Percentiles rank a stretch among this genome's conserved stretches.
Conservation (phyloP, 1,140 invertebrate species). For the Drosophila varians region DNA sequence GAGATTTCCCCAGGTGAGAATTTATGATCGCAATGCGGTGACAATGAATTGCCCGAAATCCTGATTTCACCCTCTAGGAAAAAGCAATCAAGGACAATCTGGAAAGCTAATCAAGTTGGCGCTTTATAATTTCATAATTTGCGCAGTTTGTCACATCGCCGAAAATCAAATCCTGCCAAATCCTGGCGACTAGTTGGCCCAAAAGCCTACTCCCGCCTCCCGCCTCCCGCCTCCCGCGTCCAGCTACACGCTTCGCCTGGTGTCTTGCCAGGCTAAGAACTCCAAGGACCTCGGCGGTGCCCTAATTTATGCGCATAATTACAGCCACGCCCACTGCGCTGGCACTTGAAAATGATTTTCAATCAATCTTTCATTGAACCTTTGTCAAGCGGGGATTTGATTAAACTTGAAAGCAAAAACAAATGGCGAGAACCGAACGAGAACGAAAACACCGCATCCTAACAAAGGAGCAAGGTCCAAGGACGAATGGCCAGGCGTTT, state of each 20-base stretch:
- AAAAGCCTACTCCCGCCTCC: background rate
- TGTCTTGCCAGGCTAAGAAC: background rate
- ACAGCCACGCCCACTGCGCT: constrained; percentile 51
- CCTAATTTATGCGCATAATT: constrained; percentile 78
- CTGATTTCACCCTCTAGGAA: constrained; percentile 12
- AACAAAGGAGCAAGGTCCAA: background rate
- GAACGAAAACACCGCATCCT: background rate
- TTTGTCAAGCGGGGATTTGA: constrained; percentile 74
- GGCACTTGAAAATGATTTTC: constrained; percentile 70
- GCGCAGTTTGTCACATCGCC: constrained; percentile 47
- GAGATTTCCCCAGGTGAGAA: constrained; percentile 62
- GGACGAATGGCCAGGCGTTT: constrained; percentile 33
- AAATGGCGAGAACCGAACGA: constrained; percentile 8
- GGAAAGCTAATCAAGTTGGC: constrained; percentile 65
- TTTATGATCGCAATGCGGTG: constrained; percentile 68
- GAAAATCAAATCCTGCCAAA: constrained; percentile 1
- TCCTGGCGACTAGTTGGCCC: constrained; percentile 17
- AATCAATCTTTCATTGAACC: constrained; percentile 78
- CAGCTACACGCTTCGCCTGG: too few species aligned
- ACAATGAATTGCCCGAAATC: constrained; percentile 33
- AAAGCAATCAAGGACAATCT: constrained; percentile 57
- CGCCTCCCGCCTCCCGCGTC: background rate
- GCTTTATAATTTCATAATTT: constrained; percentile 72
- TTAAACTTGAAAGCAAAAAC: constrained; percentile 65
- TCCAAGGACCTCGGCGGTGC: constrained; percentile 23